Conservation (phyloP, 2,888 invertebrate species). For the Lasioglossum pauxillum region DNA sequence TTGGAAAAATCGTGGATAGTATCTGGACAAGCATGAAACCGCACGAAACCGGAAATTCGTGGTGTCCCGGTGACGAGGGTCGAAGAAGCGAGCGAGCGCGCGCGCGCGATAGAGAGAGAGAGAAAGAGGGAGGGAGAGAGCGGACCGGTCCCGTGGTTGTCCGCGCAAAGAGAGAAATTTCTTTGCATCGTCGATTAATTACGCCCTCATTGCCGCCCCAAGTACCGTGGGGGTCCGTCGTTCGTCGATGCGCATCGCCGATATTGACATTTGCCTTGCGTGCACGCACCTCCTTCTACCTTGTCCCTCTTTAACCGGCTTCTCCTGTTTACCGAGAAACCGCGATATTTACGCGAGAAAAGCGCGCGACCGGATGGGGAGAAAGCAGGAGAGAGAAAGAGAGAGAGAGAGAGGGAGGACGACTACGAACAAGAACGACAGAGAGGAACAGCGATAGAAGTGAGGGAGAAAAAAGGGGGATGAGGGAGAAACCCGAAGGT, state of each 20-base stretch:
- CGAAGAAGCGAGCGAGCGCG: neutral
- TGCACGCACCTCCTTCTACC: constrained; percentile 39
- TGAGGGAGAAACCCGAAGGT: neutral
- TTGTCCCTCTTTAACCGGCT: constrained; percentile 36
- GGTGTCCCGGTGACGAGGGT: neutral
- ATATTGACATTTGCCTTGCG: constrained; percentile 83
- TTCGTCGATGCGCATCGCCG: constrained; percentile 73
- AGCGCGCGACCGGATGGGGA: neutral
- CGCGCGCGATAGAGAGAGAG: too few relatives aligned
- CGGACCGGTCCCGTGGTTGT: constrained; percentile 14
- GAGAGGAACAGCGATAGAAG: neutral
- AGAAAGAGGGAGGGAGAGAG: neutral
- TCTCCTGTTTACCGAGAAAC: constrained; percentile 64
- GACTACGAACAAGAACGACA: neutral
- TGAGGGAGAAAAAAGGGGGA: neutral
- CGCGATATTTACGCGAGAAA: constrained; percentile 63
- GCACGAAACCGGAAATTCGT: constrained; percentile 5
- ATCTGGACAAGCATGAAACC: neutral
- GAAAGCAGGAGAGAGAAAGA: constrained; percentile 13
- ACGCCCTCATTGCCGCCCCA: constrained; percentile 83
- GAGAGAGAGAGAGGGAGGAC: neutral
- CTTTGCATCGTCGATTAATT: constrained; percentile 80
- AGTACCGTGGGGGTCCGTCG: constrained; percentile 62
- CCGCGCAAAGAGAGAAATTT: constrained; percentile 69
- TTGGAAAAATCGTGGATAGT: neutral